A percentile compares a stretch with the other conserved stretches of the same genome.
Evolutionary conservation across 2,888 invertebrate genomes (phyloP).

Genomic region (Hydraecia micacea): DNA sequence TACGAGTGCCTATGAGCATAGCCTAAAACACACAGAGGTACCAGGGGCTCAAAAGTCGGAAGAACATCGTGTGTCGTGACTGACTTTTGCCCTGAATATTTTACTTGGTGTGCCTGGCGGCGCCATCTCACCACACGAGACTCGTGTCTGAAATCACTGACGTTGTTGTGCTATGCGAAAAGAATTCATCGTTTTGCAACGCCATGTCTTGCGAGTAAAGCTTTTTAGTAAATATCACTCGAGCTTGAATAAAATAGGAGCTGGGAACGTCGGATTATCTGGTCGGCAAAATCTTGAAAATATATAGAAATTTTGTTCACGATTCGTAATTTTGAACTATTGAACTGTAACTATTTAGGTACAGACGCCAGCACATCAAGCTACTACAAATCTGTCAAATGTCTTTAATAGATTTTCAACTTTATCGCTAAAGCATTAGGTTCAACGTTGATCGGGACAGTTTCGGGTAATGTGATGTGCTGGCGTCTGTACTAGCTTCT

Average conservation of each 20-base stretch:
- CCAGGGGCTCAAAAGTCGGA: conserved; percentile 74
- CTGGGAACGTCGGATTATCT: background rate
- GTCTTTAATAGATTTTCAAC: too few relatives aligned
- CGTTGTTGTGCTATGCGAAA: conserved; percentile 63
- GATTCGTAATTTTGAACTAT: background rate
- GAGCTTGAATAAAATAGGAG: conserved; percentile 48
- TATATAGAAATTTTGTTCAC: background rate
- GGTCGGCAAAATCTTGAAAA: conserved; percentile 7
- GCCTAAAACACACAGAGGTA: conserved; percentile 66
- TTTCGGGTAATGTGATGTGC: too few relatives aligned
- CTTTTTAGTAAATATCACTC: conserved; percentile 54
- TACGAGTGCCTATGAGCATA: conserved; percentile 36
- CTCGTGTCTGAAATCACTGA: conserved; percentile 77
- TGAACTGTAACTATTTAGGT: background rate
- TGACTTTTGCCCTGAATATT: conserved; percentile 89
- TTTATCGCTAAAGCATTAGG: too few relatives aligned
- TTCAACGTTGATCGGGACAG: too few relatives aligned
- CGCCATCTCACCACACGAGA: conserved; percentile 76
- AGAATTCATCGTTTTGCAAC: conserved; percentile 62
- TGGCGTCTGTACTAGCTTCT: background rate
- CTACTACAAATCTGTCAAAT: too few relatives aligned
- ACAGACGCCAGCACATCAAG: too few relatives aligned
- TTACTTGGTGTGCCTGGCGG: conserved; percentile 80
- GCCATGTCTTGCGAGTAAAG: conserved; percentile 44
- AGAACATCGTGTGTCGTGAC: conserved; percentile 82